Conservation (phyloP, 2,888 invertebrate genomes). For the Entomobrya multifasciata region DNA sequence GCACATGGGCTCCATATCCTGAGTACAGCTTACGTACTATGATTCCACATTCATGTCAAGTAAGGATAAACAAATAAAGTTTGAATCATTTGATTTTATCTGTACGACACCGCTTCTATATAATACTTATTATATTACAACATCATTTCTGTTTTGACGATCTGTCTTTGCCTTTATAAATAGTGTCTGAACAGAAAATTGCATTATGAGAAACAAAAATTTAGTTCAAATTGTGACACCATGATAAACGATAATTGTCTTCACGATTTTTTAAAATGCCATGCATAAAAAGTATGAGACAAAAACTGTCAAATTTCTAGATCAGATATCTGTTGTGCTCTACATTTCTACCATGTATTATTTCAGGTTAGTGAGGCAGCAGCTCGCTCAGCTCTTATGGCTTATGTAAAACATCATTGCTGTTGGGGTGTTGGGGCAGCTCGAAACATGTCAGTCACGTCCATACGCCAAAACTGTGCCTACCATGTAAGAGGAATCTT, state of each 20-base stretch:
- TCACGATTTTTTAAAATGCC: neutral
- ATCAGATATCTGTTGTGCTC: neutral
- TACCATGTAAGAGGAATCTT: constrained; percentile 82
- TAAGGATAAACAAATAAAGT: constrained; percentile 42
- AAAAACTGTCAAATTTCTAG: neutral
- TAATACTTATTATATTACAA: neutral
- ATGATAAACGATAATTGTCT: neutral
- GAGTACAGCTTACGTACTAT: constrained; percentile 72
- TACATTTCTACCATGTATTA: neutral
- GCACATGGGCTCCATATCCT: constrained; percentile 74
- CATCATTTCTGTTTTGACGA: neutral
- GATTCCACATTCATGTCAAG: constrained; percentile 77
- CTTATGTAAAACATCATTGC: constrained; percentile 82
- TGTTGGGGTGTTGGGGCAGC: constrained; percentile 83
- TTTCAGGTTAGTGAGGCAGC: constrained; percentile 79
- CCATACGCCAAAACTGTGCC: constrained; percentile 82
- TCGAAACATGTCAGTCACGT: constrained; percentile 82
- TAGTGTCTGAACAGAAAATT: too few species aligned
- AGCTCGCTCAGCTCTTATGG: constrained; percentile 82
- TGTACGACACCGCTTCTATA: neutral
- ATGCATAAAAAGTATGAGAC: neutral
- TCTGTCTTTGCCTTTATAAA: neutral
- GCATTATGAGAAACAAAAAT: neutral
- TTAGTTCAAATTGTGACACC: neutral
- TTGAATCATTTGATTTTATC: neutral